Conservation (phyloP, 2,888 invertebrate species). For the Eretmocerus hayati region DNA sequence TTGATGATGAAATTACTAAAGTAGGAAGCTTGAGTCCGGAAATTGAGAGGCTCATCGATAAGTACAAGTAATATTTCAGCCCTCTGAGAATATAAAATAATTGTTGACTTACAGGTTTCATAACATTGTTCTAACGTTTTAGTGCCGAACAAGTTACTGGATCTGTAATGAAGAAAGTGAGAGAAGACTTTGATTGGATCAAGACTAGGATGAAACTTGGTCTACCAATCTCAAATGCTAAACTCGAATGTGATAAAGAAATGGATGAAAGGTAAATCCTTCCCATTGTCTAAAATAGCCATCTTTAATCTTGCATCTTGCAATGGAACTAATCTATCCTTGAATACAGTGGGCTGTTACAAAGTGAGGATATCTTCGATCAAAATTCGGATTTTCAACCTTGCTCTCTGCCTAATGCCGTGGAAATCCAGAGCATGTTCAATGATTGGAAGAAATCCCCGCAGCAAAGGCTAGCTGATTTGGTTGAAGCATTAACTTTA, state of each 20-base stretch:
- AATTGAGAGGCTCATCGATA: slow-evolving; percentile 51
- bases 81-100: not conserved
- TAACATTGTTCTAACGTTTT: slow-evolving; percentile 14
- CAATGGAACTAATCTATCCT: not conserved
- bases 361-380: slow-evolving; percentile 8
- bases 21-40: slow-evolving; percentile 53
- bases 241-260: slow-evolving; percentile 11
- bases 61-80: slow-evolving; percentile 37
- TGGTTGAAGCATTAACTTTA: slow-evolving; percentile 30
- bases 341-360: not conserved
- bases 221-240: slow-evolving; percentile 20
- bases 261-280: slow-evolving; percentile 9
- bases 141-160: slow-evolving; percentile 37
- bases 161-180: slow-evolving; percentile 33
- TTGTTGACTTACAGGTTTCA: not conserved
- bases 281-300: too few relatives aligned
- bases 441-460: slow-evolving; percentile 35
- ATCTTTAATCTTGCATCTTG: not conserved
- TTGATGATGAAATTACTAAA: slow-evolving; percentile 55
- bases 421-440: slow-evolving; percentile 32
- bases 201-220: slow-evolving; percentile 28
- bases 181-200: slow-evolving; percentile 35
- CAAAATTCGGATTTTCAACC: slow-evolving; percentile 11
- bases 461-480: slow-evolving; percentile 32
- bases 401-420: slow-evolving; percentile 12